Base-by-base conservation (phyloP, 2,797 vertebrate species). In the Eidolon dupreanum region DNA sequence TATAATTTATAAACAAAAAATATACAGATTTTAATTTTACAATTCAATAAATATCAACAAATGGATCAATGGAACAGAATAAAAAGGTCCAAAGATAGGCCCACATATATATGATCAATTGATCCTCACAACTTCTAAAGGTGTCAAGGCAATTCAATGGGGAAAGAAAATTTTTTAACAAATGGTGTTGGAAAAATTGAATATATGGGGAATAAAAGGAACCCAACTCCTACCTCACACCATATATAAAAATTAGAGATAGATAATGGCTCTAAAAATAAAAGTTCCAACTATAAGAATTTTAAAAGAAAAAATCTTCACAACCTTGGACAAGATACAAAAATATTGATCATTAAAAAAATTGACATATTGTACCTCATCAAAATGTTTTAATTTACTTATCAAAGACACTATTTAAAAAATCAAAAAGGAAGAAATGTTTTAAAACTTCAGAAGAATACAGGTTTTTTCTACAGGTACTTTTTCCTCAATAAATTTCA, bases 361-460 rank as follows among this genome's bases (percentile, higher is more conserved):
- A 12, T 1, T 38, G 11, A 73, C 66, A 68, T 85, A 85, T 70
- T 92, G 28, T 74, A 20, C 61, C n/a, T 81, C 43, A 70, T 55
- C 41, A 63, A 81, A 96, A 82, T 0, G 0, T 83, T 84, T 95
- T 81, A 43, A 94, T 81, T 41, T 84, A 85, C 0, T 68, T 53
- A 63, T 75, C 36, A 83, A 94, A 89, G 66, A 86, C n/a, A 86
- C 28, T 75, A 57, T 38, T 71, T 82, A 63, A 77, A 86, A 84
- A 93, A 83, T 66, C 33, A 78, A 78, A 89, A 83, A 68, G 6
- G 43, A 87, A 81, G 65, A 87, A 78, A 20, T 46, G 22, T 59
- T 93, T 88, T 75, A 26, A 92, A 81, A 95, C 33, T 82, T 95
- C 49, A 88, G 38, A 95, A 89, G 36, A 66, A 86, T 41, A 31